Evolutionary conservation across 30 jellyfish, hydroid and myxozoan species (phyloP).

Genomic region (Aurelia aurita complex sp. Pacific): DNA sequence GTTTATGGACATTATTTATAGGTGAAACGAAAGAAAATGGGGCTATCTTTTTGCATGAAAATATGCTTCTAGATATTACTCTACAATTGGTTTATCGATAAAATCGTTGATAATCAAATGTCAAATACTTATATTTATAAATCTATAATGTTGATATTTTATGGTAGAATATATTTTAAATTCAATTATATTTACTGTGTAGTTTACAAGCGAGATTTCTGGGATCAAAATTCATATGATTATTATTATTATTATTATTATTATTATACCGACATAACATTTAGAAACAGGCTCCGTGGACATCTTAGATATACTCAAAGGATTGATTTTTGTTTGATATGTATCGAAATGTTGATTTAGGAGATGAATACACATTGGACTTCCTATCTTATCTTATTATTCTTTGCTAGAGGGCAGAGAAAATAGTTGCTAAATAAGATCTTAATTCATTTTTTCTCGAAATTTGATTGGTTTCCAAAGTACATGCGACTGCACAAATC

Average conservation of each 20-base stretch:
- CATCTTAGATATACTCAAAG: no score
- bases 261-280: conserved; percentile 1
- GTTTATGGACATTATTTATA: conserved; percentile 54
- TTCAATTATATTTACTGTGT: conserved; percentile 61
- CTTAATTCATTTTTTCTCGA: no score
- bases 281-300: no score
- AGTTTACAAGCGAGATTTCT: conserved; percentile 47
- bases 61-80: conserved; percentile 45
- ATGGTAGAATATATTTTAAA: conserved; percentile 77
- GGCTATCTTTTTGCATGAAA: conserved; percentile 36
- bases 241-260: conserved; percentile 17
- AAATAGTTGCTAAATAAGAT: no score
- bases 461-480: no score
- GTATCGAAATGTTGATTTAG: no score
- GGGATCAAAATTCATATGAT: conserved; percentile 55
- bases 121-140: conserved; percentile 64
- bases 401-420: no score
- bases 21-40: conserved; percentile 24
- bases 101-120: conserved; percentile 80
- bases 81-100: conserved; percentile 62
- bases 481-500: no score
- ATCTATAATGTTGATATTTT: conserved; percentile 79
- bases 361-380: no score
- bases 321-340: no score
- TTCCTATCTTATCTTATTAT: no score